Evolutionary conservation across 2,888 invertebrate species (phyloP).

Genomic region (Hofmannophila pseudospretella): DNA sequence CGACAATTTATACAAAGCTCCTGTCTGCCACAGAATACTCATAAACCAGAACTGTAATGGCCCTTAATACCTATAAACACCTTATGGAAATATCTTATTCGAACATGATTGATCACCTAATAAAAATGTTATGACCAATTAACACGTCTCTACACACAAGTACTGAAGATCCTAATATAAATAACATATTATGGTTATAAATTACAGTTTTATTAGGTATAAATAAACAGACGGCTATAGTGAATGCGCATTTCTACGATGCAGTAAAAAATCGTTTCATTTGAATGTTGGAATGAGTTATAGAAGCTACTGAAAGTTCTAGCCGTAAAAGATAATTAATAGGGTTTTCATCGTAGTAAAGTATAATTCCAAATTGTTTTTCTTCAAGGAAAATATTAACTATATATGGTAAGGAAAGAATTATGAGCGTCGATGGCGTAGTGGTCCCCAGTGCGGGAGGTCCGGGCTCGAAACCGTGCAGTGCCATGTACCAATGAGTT

Average conservation of each 20-base stretch:
- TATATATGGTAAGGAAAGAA: too few relatives aligned
- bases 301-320: too few relatives aligned
- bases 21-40: constrained; percentile 20
- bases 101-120: constrained; percentile 29
- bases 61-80: constrained; percentile 31
- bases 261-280: too few relatives aligned
- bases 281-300: too few relatives aligned
- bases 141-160: constrained; percentile 9
- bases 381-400: too few relatives aligned
- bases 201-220: not conserved
- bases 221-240: not conserved
- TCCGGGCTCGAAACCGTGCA: too few relatives aligned
- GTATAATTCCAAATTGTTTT: too few relatives aligned
- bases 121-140: constrained; percentile 34
- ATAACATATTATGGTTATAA: not conserved
- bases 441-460: too few relatives aligned
- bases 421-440: too few relatives aligned
- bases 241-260: not conserved
- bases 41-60: constrained; percentile 27
- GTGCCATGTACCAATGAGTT: too few relatives aligned
- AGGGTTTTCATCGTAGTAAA: too few relatives aligned
- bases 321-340: too few relatives aligned
- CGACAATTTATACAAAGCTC: constrained; percentile 1
- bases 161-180: not conserved
- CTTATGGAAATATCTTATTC: constrained; percentile 28